Evolutionary conservation across 2,888 invertebrate species (phyloP).

Genomic region (Gari tellinella): DNA sequence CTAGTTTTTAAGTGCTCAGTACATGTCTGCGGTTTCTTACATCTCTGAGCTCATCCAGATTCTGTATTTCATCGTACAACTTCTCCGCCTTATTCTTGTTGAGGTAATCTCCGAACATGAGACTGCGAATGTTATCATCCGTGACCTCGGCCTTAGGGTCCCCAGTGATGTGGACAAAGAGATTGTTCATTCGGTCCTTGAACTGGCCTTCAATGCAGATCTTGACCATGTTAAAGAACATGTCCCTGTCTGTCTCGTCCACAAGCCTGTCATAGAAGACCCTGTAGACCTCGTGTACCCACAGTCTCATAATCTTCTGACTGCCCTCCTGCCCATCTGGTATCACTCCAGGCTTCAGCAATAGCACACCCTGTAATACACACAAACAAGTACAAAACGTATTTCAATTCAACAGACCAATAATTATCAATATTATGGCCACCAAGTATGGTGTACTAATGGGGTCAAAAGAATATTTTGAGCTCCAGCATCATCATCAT

Average conservation of each 20-base stretch:
- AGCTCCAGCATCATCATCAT: too few relatives aligned
- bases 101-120: constrained; percentile 83
- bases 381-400: background rate
- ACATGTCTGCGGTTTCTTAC: constrained; percentile 63
- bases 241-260: constrained; percentile 77
- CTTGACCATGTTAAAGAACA: constrained; percentile 82
- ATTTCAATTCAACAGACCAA: too few relatives aligned
- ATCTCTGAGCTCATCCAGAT: constrained; percentile 78
- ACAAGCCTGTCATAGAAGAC: constrained; percentile 84
- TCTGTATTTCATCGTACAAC: constrained; percentile 81
- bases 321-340: constrained; percentile 73
- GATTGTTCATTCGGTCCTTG: constrained; percentile 81
- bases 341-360: constrained; percentile 76
- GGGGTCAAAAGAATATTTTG: too few relatives aligned
- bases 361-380: constrained; percentile 78
- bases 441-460: too few relatives aligned
- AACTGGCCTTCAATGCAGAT: constrained; percentile 81
- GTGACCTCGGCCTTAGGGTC: constrained; percentile 75
- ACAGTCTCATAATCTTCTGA: constrained; percentile 80
- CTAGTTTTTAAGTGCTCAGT: too few relatives aligned
- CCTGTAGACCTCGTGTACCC: constrained; percentile 84
- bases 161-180: constrained; percentile 79
- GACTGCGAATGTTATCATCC: constrained; percentile 81
- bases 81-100: constrained; percentile 76
- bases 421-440: too few relatives aligned